These are phyloP conservation scores for Lithobates pipiens DNA, from an alignment of 2,797 vertebrate genomes.

Conservation along the genomic window DNA sequence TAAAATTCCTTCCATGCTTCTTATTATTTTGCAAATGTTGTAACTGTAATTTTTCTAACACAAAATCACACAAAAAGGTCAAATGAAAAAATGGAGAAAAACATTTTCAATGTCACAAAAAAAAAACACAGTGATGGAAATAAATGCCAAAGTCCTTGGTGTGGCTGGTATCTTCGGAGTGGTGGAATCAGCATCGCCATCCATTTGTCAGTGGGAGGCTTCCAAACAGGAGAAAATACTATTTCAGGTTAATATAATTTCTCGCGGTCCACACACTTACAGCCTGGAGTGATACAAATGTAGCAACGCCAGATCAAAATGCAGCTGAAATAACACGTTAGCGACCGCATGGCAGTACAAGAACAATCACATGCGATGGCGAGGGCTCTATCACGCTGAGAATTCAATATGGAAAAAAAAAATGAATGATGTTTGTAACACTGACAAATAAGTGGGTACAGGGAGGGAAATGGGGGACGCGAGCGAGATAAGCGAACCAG, in stretches of 20 bases:
- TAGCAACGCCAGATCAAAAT: background rate
- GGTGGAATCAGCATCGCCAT: background rate
- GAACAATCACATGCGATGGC: background rate
- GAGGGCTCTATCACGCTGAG: conserved; percentile 18
- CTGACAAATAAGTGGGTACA: conserved; percentile 32
- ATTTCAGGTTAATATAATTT: background rate
- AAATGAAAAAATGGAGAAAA: background rate
- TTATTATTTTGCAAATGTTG: no score
- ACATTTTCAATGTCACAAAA: background rate
- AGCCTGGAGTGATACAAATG: background rate
- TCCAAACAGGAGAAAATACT: background rate
- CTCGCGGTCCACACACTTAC: background rate
- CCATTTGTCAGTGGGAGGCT: background rate
- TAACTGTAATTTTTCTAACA: background rate
- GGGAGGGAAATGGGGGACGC: background rate
- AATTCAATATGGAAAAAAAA: conserved; percentile 3
- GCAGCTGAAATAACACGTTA: background rate
- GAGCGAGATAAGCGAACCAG: background rate
- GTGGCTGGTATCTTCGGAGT: background rate
- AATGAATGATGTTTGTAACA: background rate
- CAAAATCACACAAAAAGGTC: background rate
- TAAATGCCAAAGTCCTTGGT: background rate
- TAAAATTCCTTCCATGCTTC: no score
- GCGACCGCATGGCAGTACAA: background rate
- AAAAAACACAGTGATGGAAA: background rate